Conservation (phyloP, 2,797 vertebrate species). For the Crypturellus tataupa region DNA sequence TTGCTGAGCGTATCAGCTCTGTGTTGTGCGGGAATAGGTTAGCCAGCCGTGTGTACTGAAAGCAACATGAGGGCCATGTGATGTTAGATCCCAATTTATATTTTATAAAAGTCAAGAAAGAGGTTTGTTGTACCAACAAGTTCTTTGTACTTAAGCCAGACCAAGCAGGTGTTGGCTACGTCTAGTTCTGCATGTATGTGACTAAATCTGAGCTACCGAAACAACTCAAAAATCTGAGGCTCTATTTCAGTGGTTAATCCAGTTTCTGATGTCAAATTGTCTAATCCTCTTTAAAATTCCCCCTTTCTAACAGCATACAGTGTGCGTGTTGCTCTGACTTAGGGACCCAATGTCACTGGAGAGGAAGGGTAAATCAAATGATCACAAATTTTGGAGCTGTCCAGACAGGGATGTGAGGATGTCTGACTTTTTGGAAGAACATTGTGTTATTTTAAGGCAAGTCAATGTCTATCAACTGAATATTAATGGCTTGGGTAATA, state of each 20-base stretch:
- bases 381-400: neutral
- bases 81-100: neutral
- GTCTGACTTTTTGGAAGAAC: neutral
- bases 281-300: neutral
- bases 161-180: neutral
- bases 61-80: neutral
- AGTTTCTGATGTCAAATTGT: neutral
- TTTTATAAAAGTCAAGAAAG: neutral
- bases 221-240: neutral
- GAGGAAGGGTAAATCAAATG: neutral
- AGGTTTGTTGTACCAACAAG: conserved; percentile 32
- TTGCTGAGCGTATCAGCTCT: neutral
- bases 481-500: neutral
- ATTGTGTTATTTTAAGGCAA: neutral
- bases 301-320: neutral
- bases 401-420: neutral
- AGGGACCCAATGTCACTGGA: neutral
- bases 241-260: neutral
- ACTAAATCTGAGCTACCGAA: neutral
- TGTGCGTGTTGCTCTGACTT: neutral
- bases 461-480: neutral
- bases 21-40: accelerated
- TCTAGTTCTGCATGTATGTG: neutral
- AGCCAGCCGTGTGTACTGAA: neutral
- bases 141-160: accelerated